Evolutionary conservation across 1,140 invertebrate species (phyloP).

Genomic region (Sminthurinus signatus): DNA sequence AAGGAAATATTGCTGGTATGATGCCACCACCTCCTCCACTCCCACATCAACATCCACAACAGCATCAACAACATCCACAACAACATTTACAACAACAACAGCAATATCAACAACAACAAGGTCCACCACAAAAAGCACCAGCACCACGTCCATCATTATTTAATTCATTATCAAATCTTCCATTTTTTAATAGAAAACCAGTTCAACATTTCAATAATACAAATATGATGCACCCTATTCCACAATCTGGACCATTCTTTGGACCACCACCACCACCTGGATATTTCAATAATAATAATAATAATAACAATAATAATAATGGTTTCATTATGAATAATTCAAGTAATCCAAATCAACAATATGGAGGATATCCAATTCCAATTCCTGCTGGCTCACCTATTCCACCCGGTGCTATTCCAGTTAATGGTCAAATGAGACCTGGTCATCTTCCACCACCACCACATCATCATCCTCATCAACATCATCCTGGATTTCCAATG

Average conservation of each 20-base stretch:
- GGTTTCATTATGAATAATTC: too few relatives aligned
- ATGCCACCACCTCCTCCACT: constrained; percentile 15
- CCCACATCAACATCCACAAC: too few relatives aligned
- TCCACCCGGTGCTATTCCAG: not conserved
- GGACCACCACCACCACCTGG: constrained; percentile 14
- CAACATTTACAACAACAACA: too few relatives aligned
- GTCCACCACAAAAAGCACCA: constrained; percentile 4
- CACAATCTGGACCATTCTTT: not conserved
- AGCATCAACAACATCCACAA: not conserved
- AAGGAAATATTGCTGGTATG: constrained; percentile 18
- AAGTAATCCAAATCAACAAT: too few relatives aligned
- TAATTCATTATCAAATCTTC: constrained; percentile 5
- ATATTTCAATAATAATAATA: not conserved
- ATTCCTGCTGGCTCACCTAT: not conserved
- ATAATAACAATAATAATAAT: too few relatives aligned
- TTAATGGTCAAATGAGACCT: not conserved
- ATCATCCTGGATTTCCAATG: not conserved
- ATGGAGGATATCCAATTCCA: not conserved
- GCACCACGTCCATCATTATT: not conserved
- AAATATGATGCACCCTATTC: not conserved
- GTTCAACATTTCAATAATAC: constrained; percentile 3
- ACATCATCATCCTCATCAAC: not conserved
- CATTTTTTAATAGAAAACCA: constrained; percentile 2
- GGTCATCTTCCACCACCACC: constrained; percentile 8
- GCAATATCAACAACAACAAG: too few relatives aligned